Conservation (phyloP, 1,140 invertebrate genomes). For the Pygmarrhopalites habei region DNA sequence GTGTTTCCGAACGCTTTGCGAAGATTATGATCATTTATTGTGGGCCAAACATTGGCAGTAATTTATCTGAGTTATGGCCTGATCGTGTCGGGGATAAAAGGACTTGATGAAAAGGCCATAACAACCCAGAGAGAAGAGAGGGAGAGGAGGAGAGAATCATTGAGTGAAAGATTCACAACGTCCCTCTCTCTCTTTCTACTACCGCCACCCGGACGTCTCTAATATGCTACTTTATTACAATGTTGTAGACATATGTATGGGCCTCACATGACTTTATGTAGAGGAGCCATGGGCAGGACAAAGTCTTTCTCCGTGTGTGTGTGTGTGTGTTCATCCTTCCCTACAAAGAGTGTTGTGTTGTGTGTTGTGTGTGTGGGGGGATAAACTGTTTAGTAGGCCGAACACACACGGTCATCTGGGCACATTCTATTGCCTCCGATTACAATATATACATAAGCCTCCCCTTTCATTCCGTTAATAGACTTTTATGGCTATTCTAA, state of each 20-base stretch:
- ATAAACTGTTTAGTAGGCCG: conserved; percentile 23
- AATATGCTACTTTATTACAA: background rate
- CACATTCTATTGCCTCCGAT: conserved; percentile 25
- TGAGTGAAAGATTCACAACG: background rate
- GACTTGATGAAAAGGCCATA: conserved; percentile 39
- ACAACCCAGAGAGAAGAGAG: conserved; percentile 6
- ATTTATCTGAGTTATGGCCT: conserved; percentile 40
- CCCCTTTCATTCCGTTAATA: conserved; percentile 31
- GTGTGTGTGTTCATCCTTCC: background rate
- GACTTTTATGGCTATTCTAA: conserved; percentile 33
- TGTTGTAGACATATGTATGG: background rate
- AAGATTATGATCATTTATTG: conserved; percentile 40
- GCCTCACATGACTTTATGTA: background rate
- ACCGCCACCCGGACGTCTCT: background rate
- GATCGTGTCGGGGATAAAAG: conserved; percentile 35
- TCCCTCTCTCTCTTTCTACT: background rate
- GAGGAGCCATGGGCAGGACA: too few relatives aligned
- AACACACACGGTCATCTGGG: conserved; percentile 26
- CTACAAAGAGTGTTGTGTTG: too few relatives aligned
- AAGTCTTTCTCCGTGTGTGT: too few relatives aligned
- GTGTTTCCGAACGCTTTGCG: conserved; percentile 34
- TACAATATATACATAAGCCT: conserved; percentile 26
- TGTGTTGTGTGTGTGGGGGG: too few relatives aligned
- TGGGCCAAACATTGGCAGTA: conserved; percentile 38
- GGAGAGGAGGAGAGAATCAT: background rate